These are phyloP conservation scores for Slavum lentiscoides DNA, from an alignment of 2,888 invertebrate species.

Conservation along the genomic window DNA sequence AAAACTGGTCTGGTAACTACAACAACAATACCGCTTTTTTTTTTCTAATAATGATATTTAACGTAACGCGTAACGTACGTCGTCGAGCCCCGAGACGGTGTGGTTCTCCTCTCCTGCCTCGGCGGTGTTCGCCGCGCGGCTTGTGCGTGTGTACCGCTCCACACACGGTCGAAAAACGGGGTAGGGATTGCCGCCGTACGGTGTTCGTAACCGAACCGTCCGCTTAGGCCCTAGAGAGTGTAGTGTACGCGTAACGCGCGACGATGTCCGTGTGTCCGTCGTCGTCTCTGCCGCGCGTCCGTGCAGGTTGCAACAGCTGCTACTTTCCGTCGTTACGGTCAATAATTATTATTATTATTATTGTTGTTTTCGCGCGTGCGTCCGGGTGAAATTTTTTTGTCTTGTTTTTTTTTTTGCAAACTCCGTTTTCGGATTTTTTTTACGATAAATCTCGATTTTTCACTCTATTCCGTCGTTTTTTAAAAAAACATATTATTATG, in stretches of 20 bases:
- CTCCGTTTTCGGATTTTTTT: too few relatives aligned
- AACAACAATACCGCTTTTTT: conserved; percentile 47
- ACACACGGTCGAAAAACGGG: too few relatives aligned
- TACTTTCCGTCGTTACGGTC: too few relatives aligned
- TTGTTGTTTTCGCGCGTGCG: too few relatives aligned
- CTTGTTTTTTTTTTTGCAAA: too few relatives aligned
- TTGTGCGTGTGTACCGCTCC: not conserved
- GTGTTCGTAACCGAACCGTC: not conserved
- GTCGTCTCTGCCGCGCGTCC: too few relatives aligned
- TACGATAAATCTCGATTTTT: too few relatives aligned
- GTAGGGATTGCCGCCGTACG: not conserved
- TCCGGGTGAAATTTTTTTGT: too few relatives aligned
- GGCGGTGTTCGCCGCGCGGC: not conserved
- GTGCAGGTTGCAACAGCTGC: too few relatives aligned
- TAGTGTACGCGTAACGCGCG: not conserved
- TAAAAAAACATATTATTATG: not conserved
- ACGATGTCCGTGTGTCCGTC: not conserved
- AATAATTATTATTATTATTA: too few relatives aligned
- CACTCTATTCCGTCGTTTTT: too few relatives aligned
- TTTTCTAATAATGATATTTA: conserved; percentile 7
- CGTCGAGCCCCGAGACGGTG: not conserved
- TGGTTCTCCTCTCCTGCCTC: not conserved
- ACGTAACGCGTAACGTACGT: not conserved
- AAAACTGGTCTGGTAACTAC: conserved; percentile 52
- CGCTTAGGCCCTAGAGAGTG: not conserved